These are phyloP conservation scores for Colius striatus DNA, from an alignment of 2,113 vertebrate species.

Conservation along the genomic window DNA sequence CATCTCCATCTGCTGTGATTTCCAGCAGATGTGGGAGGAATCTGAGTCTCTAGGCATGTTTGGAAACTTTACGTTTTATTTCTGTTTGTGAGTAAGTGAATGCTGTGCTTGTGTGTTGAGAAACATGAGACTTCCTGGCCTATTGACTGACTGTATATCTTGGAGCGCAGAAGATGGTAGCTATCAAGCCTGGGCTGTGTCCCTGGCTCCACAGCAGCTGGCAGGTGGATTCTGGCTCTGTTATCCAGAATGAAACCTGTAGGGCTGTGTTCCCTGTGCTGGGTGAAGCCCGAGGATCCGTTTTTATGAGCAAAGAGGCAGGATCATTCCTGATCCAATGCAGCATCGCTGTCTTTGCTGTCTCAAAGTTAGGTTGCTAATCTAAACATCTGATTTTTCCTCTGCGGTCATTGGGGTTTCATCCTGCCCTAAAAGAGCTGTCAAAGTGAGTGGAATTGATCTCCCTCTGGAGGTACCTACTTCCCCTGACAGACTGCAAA, in stretches of 20 bases:
- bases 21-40: not conserved
- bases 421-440: not conserved
- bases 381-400: not conserved
- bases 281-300: not conserved
- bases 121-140: not conserved
- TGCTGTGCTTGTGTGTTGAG: not conserved
- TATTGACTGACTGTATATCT: not conserved
- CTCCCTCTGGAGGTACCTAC: not conserved
- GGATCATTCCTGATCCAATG: not conserved
- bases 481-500: not conserved
- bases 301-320: not conserved
- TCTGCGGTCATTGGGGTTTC: not conserved
- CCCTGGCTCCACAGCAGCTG: not conserved
- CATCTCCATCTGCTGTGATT: not conserved
- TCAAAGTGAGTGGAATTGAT: not conserved
- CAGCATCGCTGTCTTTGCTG: not conserved
- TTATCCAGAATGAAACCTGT: not conserved
- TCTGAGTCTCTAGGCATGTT: not conserved
- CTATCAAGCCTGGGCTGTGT: fast-evolving
- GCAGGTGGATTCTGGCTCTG: not conserved
- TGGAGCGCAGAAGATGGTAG: not conserved
- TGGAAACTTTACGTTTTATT: not conserved
- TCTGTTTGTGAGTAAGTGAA: not conserved
- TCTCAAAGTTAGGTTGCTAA: not conserved
- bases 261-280: not conserved